Conservation (phyloP, 2,888 invertebrate species). For the Linnaemya vulpina region DNA sequence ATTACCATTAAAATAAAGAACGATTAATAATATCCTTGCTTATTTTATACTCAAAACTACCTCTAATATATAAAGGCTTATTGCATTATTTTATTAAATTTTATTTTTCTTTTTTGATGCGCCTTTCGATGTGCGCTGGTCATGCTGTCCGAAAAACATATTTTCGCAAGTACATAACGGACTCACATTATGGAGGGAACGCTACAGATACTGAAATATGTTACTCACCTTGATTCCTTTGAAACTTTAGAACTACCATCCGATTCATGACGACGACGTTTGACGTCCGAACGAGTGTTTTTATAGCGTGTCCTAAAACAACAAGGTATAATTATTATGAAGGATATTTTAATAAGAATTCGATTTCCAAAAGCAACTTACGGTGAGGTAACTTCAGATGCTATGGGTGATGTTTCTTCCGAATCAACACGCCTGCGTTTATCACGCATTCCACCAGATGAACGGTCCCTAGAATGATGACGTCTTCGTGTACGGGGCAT, state of each 20-base stretch:
- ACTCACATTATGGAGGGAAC: neutral
- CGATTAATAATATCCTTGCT: no score
- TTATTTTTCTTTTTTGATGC: no score
- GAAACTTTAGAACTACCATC: conserved; percentile 84
- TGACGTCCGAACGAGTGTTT: conserved; percentile 80
- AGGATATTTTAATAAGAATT: conserved; percentile 4
- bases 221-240: conserved; percentile 82
- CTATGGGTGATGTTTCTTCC: conserved; percentile 83
- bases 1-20: no score
- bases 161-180: no score
- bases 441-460: conserved; percentile 82
- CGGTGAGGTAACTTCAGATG: conserved; percentile 80
- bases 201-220: conserved; percentile 27
- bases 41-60: no score
- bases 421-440: conserved; percentile 89
- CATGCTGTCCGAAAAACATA: no score
- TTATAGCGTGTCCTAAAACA: conserved; percentile 78
- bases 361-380: conserved; percentile 75
- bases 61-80: no score
- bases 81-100: no score
- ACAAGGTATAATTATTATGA: conserved; percentile 52
- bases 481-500: conserved; percentile 93
- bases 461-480: conserved; percentile 88
- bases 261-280: conserved; percentile 87
- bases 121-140: no score